Evolutionary conservation across 2,888 invertebrate species (phyloP).

Genomic region (Pollenia labialis): DNA sequence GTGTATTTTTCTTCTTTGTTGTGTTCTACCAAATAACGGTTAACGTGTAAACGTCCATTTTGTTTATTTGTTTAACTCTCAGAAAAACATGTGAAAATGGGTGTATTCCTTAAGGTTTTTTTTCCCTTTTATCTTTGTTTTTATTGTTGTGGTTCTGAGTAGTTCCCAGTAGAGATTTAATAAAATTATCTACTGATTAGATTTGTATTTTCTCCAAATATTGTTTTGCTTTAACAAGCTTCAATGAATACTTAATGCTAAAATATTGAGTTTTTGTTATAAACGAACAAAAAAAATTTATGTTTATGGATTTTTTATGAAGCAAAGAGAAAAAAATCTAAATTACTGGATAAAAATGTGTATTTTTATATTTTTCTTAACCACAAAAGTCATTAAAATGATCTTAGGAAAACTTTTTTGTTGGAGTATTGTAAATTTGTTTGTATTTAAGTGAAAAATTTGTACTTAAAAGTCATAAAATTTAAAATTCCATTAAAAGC

Average conservation of each 20-base stretch:
- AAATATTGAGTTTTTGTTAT: constrained; percentile 14
- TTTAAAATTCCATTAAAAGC: neutral
- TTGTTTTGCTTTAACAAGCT: constrained; percentile 72
- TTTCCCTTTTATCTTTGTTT: constrained; percentile 24
- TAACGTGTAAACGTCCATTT: constrained; percentile 1
- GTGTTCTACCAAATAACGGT: constrained; percentile 1
- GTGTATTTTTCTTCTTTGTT: neutral
- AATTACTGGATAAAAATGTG: neutral
- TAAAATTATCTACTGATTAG: constrained; percentile 82
- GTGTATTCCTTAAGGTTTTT: constrained; percentile 37
- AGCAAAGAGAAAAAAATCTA: neutral
- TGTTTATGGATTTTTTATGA: constrained; percentile 23
- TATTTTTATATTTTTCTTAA: no score
- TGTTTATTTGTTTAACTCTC: constrained; percentile 29
- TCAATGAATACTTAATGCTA: neutral
- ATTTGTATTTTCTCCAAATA: constrained; percentile 76
- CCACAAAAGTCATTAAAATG: no score
- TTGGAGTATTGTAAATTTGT: no score
- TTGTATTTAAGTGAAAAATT: no score
- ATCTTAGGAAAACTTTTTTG: no score
- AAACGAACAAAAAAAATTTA: neutral
- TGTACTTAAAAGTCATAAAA: neutral
- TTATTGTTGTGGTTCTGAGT: constrained; percentile 38
- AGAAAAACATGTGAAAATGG: constrained; percentile 26
- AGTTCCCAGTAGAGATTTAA: constrained; percentile 81